phyloP scores from a whole-genome alignment of 2,888 invertebrate genomes.

The Schizaphis graminum region DNA sequence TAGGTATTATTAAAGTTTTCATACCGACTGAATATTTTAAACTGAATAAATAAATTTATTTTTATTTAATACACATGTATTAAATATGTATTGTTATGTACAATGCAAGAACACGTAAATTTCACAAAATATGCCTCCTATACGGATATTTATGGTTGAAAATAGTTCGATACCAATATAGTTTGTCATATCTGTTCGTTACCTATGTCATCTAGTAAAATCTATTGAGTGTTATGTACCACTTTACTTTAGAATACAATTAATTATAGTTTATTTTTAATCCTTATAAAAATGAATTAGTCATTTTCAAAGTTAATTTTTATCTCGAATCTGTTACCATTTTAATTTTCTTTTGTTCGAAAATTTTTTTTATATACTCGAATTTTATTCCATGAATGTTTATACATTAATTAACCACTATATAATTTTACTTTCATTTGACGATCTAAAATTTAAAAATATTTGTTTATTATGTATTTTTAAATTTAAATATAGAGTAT shows the following conservation, averaged over 20 bases:
- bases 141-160: no score
- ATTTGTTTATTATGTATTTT: no score
- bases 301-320: neutral
- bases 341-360: neutral
- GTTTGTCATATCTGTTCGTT: neutral
- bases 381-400: neutral
- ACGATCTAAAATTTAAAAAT: no score
- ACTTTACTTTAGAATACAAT: neutral
- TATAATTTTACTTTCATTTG: no score
- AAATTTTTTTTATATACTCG: neutral
- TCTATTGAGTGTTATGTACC: neutral
- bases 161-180: neutral
- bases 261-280: neutral
- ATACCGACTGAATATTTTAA: no score
- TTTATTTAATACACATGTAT: neutral
- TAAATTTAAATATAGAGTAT: no score
- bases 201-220: neutral
- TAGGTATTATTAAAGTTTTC: no score
- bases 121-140: neutral
- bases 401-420: neutral
- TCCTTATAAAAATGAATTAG: neutral
- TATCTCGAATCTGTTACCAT: neutral
- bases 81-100: neutral
- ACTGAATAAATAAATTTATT: no score
- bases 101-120: neutral